Evolutionary conservation across 2,113 vertebrate genomes (phyloP).

Genomic region (Aix galericulata): DNA sequence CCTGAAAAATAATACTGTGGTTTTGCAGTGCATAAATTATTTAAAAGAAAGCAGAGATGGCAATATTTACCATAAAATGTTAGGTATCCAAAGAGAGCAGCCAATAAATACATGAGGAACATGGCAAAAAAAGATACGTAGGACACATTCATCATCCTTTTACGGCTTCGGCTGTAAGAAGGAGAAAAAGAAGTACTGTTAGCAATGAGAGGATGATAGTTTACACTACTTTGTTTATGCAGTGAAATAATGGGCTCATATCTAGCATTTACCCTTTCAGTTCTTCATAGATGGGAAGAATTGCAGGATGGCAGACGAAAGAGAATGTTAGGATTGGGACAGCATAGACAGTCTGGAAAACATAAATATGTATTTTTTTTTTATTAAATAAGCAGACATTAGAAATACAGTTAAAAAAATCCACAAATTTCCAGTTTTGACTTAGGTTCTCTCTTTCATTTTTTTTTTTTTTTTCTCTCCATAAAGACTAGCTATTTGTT

Average conservation of each 20-base stretch:
- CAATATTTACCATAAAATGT: slow-evolving; percentile 90
- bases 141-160: slow-evolving; percentile 94
- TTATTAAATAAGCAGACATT: neutral
- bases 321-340: slow-evolving; percentile 96
- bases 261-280: slow-evolving; percentile 87
- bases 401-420: neutral
- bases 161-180: slow-evolving; percentile 86
- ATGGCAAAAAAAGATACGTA: slow-evolving; percentile 96
- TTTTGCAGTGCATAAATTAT: neutral
- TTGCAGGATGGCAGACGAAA: slow-evolving; percentile 95
- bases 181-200: slow-evolving; percentile 27
- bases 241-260: neutral
- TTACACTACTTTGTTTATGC: neutral
- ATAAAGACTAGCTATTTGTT: neutral
- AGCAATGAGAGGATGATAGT: neutral
- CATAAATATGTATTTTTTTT: neutral
- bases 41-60: neutral
- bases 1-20: neutral
- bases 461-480: neutral
- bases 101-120: slow-evolving; percentile 97
- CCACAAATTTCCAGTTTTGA: neutral
- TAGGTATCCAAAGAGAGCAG: slow-evolving; percentile 96
- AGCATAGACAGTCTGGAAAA: slow-evolving; percentile 92
- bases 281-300: slow-evolving; percentile 97
- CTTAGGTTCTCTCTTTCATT: neutral